Evolutionary conservation across 2,797 vertebrate genomes (phyloP), one percentile per base, ranked within the genome.

Genomic region (Mus spretus): DNA sequence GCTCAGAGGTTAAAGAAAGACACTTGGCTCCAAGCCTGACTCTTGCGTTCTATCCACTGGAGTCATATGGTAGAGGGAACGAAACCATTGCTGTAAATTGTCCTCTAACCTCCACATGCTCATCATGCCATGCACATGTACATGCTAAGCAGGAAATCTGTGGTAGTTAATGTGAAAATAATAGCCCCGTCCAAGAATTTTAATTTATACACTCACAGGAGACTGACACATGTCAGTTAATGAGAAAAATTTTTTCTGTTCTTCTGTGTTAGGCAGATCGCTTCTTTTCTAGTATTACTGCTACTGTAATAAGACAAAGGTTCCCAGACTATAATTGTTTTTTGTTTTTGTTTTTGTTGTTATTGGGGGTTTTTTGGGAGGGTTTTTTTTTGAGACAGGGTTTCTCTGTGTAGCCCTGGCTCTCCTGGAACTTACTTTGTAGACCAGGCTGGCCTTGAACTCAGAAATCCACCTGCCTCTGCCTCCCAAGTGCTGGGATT

Each of bases 191-290:
- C 70, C 3, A 26, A 50, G 34, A 90, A 37, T 80, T 80, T 93
- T 91, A 72, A 65, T 87, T 89, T 74, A 63, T 15, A 87, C 67
- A 92, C 31, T 55, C 82, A 87, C 4, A 86, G 1, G 44, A 96
- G 40, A 55, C 40, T 87, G 44, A 40, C 59, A 67, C 22, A 15
- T 89, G 12, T 79, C 63, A 91, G 24, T 90, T 89, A 75, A 22
- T 47, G 4, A 72, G 7, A 70, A n/a, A 78, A 50, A 83, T 3
- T 78, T 75, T 65, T 82, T 63, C 57, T 5, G 9, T 94, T 88
- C 15, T 26, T 94, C 34, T 90, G 57, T 37, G 63, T 88, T 90
- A 65, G 65, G 61, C 4, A 77, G 22, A 50, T 13, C 24, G 74
- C 75, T 28, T 80, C 19, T 90, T 82, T 67, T 44, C 57, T 53